These are phyloP conservation scores for Sebastes umbrosus DNA, from an alignment of 2,797 vertebrate genomes.

Conservation along the genomic window DNA sequence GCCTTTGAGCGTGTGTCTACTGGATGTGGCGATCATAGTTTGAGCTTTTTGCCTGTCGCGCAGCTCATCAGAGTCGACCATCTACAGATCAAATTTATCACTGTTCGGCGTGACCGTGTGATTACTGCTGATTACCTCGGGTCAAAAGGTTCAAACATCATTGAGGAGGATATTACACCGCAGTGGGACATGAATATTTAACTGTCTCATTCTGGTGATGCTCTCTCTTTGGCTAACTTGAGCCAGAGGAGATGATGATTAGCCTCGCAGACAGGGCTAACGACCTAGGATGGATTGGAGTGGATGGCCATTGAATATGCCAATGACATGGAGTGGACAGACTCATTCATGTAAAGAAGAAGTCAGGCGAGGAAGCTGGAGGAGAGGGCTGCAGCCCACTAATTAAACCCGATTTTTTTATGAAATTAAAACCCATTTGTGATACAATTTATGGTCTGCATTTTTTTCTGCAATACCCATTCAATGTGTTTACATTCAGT, in stretches of 20 bases:
- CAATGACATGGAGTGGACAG: conserved; percentile 47
- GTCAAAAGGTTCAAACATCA: conserved; percentile 74
- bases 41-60: conserved; percentile 16
- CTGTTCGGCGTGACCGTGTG: conserved; percentile 42
- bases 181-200: conserved; percentile 80
- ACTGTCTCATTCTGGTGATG: conserved; percentile 72
- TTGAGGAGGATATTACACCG: conserved; percentile 74
- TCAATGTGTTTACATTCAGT: background rate
- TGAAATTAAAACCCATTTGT: background rate
- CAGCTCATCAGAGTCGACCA: conserved; percentile 52
- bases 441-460: background rate
- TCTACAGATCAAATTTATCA: conserved; percentile 59
- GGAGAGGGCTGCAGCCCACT: background rate
- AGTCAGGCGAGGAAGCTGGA: conserved; percentile 8
- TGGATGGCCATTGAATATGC: conserved; percentile 65
- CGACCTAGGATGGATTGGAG: conserved; percentile 71
- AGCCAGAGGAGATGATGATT: conserved; percentile 77
- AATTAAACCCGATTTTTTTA: background rate
- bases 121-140: conserved; percentile 68
- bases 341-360: conserved; percentile 19
- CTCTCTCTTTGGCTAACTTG: conserved; percentile 63
- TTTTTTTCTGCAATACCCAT: background rate
- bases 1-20: background rate
- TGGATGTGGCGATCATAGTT: background rate
- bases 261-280: conserved; percentile 71